phyloP scores from a whole-genome alignment of 2,888 invertebrate genomes.

The Trilocha varians region DNA sequence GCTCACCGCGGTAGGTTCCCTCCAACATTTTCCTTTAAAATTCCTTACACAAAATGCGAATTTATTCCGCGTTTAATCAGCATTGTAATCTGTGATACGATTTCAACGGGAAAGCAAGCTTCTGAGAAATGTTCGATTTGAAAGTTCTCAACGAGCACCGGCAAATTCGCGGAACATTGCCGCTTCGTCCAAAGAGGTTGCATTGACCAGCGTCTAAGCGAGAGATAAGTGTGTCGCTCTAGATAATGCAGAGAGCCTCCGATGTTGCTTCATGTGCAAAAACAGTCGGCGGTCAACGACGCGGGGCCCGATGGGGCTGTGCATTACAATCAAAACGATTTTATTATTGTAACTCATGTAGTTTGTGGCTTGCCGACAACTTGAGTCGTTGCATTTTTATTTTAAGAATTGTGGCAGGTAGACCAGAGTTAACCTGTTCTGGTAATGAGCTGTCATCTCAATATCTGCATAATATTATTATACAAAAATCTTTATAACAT shows the following conservation, averaged over 20 bases:
- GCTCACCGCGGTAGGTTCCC: neutral
- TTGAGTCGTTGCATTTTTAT: neutral
- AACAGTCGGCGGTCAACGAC: slow-evolving; percentile 58
- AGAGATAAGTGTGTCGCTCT: slow-evolving; percentile 45
- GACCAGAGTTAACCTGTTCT: too few relatives aligned
- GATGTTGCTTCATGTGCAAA: slow-evolving; percentile 47
- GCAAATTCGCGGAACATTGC: slow-evolving; percentile 7
- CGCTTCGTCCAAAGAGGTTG: slow-evolving; percentile 14
- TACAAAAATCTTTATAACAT: too few relatives aligned
- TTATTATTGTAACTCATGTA: slow-evolving; percentile 9
- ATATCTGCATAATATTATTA: too few relatives aligned
- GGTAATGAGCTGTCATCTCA: too few relatives aligned
- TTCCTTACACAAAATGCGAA: neutral
- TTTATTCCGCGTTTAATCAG: neutral
- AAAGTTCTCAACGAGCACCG: slow-evolving; percentile 5
- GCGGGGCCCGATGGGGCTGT: slow-evolving; percentile 59
- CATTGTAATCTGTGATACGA: neutral
- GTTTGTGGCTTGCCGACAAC: neutral
- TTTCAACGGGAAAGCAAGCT: neutral
- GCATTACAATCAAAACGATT: slow-evolving; percentile 27
- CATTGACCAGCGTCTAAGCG: slow-evolving; percentile 33
- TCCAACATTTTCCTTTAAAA: neutral
- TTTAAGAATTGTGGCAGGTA: neutral
- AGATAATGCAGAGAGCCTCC: slow-evolving; percentile 39
- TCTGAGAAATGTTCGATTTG: slow-evolving; percentile 1